A percentile compares a stretch with the other conserved stretches of the same genome.
Evolutionary conservation across 2,888 invertebrate genomes (phyloP).

Genomic region (Heterodera filipjevi): DNA sequence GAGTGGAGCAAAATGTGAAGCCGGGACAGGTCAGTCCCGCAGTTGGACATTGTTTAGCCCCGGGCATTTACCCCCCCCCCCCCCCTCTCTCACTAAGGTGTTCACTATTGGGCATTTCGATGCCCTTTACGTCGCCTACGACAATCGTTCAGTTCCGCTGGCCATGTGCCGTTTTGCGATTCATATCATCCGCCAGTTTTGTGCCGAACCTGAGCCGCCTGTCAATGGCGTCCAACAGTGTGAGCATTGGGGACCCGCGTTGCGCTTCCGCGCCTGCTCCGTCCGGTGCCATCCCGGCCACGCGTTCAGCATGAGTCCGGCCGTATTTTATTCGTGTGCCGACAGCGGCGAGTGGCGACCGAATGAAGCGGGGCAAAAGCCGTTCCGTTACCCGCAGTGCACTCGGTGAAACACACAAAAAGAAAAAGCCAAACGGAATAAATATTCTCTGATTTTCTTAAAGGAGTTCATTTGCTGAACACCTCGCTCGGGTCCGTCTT

Average conservation of each 20-base stretch:
- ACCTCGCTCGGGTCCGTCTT: constrained; percentile 89
- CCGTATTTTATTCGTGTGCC: constrained; percentile 95
- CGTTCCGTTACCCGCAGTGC: constrained; percentile 65
- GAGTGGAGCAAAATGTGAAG: constrained; percentile 62
- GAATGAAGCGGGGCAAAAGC: constrained; percentile 39
- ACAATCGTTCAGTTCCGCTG: constrained; percentile 53
- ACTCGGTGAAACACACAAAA: constrained; percentile 49
- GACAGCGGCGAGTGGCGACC: constrained; percentile 97
- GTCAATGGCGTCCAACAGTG: constrained; percentile 88
- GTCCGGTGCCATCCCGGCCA: constrained; percentile 68
- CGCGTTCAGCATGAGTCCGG: constrained; percentile 85
- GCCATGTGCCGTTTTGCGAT: constrained; percentile 62
- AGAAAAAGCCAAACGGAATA: too few relatives aligned
- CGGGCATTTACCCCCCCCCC: too few relatives aligned
- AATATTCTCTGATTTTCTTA: not conserved
- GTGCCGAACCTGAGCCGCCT: constrained; percentile 84
- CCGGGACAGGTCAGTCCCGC: constrained; percentile 51
- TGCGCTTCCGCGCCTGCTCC: constrained; percentile 78
- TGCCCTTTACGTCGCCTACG: constrained; percentile 63
- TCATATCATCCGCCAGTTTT: constrained; percentile 79
- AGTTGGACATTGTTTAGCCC: not conserved
- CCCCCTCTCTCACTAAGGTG: constrained; percentile 22
- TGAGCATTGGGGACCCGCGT: constrained; percentile 93
- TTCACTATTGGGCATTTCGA: constrained; percentile 64
- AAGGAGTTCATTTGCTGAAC: constrained; percentile 87